These are phyloP conservation scores for Nematopogon swammerdamellus DNA, from an alignment of 2,888 invertebrate species.

Conservation along the genomic window DNA sequence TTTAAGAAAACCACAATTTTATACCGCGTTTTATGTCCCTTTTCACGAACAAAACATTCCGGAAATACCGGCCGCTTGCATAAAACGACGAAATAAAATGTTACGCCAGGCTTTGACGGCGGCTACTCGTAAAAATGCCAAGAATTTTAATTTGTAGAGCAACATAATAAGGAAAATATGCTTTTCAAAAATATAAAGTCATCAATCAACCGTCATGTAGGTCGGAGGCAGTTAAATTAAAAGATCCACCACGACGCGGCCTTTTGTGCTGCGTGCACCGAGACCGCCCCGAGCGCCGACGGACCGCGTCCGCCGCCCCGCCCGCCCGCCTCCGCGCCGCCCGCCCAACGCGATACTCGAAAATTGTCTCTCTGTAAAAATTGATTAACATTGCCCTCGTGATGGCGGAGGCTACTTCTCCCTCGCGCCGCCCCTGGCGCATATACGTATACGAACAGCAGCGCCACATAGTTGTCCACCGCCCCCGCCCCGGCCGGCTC, in stretches of 20 bases:
- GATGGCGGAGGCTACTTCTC: slow-evolving; percentile 11
- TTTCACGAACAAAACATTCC: not conserved
- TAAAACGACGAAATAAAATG: not conserved
- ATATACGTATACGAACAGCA: not conserved
- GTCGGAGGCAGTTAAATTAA: not conserved
- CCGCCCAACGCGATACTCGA: slow-evolving; percentile 31
- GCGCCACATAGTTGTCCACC: not conserved
- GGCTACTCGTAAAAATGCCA: not conserved
- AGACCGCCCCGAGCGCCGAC: not conserved
- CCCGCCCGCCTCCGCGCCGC: not conserved
- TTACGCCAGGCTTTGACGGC: not conserved
- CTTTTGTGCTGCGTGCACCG: not conserved
- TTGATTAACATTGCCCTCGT: slow-evolving; percentile 44
- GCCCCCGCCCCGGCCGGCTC: not conserved
- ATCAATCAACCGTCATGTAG: not conserved
- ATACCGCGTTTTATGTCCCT: too few species aligned
- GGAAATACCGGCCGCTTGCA: not conserved
- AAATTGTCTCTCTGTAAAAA: slow-evolving; percentile 41
- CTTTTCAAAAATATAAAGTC: not conserved
- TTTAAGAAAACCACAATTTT: too few species aligned
- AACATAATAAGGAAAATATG: not conserved
- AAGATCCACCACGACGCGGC: not conserved
- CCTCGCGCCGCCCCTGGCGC: not conserved
- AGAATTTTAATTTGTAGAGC: not conserved
- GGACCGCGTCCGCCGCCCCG: slow-evolving; percentile 8